Evolutionary conservation across 1,140 invertebrate genomes (phyloP).

Genomic region (Lineus longissimus): DNA sequence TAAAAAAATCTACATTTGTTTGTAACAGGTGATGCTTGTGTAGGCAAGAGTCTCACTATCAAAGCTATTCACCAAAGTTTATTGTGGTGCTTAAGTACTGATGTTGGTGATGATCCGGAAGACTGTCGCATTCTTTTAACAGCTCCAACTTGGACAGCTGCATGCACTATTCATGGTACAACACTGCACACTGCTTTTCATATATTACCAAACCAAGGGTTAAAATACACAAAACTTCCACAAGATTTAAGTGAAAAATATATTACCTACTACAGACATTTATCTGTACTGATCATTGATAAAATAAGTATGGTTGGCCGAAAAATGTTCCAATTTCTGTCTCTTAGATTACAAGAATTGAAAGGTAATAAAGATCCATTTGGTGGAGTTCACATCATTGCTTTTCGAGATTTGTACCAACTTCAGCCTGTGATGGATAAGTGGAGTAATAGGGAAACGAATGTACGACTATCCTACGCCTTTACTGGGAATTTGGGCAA

Average conservation of each 20-base stretch:
- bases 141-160: conserved; percentile 8
- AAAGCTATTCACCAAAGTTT: conserved; percentile 19
- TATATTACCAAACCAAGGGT: not conserved
- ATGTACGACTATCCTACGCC: no score
- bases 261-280: not conserved
- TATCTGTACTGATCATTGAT: conserved; percentile 21
- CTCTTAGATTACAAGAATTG: conserved; percentile 9
- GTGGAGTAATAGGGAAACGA: no score
- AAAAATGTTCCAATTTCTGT: conserved; percentile 18
- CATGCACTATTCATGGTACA: conserved; percentile 18
- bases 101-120: conserved; percentile 13
- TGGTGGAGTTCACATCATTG: not conserved
- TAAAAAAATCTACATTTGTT: conserved; percentile 14
- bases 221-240: not conserved
- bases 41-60: conserved; percentile 20
- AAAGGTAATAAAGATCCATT: conserved; percentile 6
- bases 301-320: conserved; percentile 22
- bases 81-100: not conserved
- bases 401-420: conserved; percentile 5
- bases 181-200: conserved; percentile 9
- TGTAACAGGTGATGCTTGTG: conserved; percentile 17
- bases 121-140: conserved; percentile 15
- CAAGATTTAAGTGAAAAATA: no score
- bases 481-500: no score
- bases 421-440: conserved; percentile 3